phyloP scores from a whole-genome alignment of 2,797 vertebrate genomes.

The Knipowitschia caucasica region DNA sequence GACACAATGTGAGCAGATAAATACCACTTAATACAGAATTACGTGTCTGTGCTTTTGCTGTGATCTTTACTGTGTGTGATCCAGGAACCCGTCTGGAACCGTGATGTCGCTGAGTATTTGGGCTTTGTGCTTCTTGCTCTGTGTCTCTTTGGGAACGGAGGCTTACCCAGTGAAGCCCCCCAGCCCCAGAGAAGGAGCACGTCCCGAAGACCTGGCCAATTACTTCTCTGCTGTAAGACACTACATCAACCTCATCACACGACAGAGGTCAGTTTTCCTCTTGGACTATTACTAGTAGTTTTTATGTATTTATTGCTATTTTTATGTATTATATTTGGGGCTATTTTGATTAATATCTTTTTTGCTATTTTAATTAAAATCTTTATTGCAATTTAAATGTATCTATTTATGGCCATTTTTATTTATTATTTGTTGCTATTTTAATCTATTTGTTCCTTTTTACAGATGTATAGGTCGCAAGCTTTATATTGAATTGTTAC shows the following conservation, averaged over 20 bases:
- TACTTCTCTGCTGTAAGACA: slow-evolving; percentile 91
- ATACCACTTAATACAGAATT: too few relatives aligned
- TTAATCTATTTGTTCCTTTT: too few relatives aligned
- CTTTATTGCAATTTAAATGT: too few relatives aligned
- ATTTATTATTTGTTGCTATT: too few relatives aligned
- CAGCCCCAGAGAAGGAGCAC: slow-evolving; percentile 82
- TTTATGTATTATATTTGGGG: too few relatives aligned
- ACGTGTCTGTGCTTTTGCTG: slow-evolving; percentile 3
- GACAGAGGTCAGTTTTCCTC: slow-evolving; percentile 85
- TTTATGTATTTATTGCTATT: too few relatives aligned
- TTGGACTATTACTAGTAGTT: too few relatives aligned
- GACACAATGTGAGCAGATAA: slow-evolving; percentile 57
- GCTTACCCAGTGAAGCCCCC: slow-evolving; percentile 89
- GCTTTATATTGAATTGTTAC: too few relatives aligned
- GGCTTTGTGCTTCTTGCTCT: slow-evolving; percentile 82
- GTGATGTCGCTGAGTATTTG: slow-evolving; percentile 77
- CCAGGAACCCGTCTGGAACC: slow-evolving; percentile 79
- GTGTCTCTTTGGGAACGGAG: slow-evolving; percentile 77
- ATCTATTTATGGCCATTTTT: too few relatives aligned
- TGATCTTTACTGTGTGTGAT: slow-evolving; percentile 20
- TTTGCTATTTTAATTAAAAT: too few relatives aligned
- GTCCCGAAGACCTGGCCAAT: slow-evolving; percentile 88
- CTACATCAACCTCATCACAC: slow-evolving; percentile 95
- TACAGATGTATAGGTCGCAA: too few relatives aligned
- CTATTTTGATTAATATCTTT: too few relatives aligned